Evolutionary conservation across 1,140 invertebrate species (phyloP).

Genomic region (Pachypsylla venusta): DNA sequence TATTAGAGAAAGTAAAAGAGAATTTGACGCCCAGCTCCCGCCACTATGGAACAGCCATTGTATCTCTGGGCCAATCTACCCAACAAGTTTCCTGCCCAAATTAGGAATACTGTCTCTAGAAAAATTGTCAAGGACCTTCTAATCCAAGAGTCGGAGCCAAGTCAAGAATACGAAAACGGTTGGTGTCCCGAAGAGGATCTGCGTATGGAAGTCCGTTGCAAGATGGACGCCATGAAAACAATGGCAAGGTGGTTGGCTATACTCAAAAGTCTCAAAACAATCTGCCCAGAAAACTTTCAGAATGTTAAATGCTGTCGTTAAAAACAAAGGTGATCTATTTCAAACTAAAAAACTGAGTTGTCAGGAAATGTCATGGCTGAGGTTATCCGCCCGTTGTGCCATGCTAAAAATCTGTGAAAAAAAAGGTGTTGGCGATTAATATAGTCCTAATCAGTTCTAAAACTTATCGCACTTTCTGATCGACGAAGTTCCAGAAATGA

Average conservation of each 20-base stretch:
- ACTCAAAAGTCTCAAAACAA: constrained; percentile 68
- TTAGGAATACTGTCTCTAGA: no score
- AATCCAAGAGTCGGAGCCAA: no score
- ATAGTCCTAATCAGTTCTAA: constrained; percentile 87
- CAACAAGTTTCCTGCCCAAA: no score
- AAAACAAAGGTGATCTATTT: constrained; percentile 70
- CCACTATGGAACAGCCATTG: no score
- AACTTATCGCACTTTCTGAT: constrained; percentile 79
- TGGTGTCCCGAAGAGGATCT: no score
- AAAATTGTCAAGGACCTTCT: no score
- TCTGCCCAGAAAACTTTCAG: constrained; percentile 88
- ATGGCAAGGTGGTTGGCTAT: constrained; percentile 92
- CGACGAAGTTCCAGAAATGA: constrained; percentile 76
- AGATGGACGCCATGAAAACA: constrained; percentile 79
- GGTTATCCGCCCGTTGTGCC: constrained; percentile 78
- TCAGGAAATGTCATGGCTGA: constrained; percentile 83
- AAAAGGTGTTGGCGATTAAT: constrained; percentile 87
- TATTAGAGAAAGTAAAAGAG: no score
- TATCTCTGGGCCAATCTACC: no score
- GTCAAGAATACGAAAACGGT: no score
- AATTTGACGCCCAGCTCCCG: no score
- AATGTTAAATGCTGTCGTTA: constrained; percentile 77
- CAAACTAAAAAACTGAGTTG: constrained; percentile 42
- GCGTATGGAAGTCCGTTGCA: no score
- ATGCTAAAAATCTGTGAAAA: constrained; percentile 95